Evolutionary conservation across 2,113 vertebrate genomes (phyloP).

Genomic region (Siphamia tubifer): DNA sequence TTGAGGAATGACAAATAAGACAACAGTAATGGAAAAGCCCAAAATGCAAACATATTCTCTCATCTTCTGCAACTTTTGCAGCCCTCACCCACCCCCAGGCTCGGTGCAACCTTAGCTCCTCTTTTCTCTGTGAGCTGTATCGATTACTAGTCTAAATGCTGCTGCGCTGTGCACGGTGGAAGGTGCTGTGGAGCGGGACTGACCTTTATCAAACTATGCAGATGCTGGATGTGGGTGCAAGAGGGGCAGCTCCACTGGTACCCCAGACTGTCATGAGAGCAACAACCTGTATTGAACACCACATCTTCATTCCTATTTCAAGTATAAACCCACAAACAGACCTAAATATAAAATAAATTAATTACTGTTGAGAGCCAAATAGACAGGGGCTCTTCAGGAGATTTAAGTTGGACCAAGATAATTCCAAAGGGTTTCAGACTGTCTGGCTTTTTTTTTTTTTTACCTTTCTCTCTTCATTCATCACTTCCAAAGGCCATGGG

Average conservation of each 20-base stretch:
- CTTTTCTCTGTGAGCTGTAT: conserved; percentile 31
- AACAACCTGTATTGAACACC: conserved; percentile 6
- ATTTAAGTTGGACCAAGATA: not conserved
- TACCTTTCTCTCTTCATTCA: too few species aligned
- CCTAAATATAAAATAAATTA: not conserved
- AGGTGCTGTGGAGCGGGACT: conserved; percentile 30
- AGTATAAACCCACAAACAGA: not conserved
- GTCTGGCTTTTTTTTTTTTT: too few species aligned
- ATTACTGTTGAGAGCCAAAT: not conserved
- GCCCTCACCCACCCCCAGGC: not conserved
- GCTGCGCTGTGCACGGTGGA: conserved; percentile 42
- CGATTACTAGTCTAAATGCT: conserved; percentile 45
- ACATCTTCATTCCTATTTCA: conserved; percentile 9
- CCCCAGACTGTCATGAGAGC: conserved; percentile 16
- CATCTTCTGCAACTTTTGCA: conserved; percentile 17
- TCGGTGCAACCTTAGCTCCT: conserved; percentile 7
- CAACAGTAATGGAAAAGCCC: not conserved
- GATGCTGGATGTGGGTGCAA: conserved; percentile 28
- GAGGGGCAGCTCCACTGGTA: conserved; percentile 18
- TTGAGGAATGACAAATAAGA: conserved; percentile 21
- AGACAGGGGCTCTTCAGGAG: not conserved
- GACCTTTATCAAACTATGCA: conserved; percentile 66
- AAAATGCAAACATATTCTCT: not conserved
- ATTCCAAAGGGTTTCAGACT: too few species aligned
- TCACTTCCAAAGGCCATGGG: too few species aligned